phyloP scores from a whole-genome alignment of 2,113 vertebrate genomes.

The Anseranas semipalmata region DNA sequence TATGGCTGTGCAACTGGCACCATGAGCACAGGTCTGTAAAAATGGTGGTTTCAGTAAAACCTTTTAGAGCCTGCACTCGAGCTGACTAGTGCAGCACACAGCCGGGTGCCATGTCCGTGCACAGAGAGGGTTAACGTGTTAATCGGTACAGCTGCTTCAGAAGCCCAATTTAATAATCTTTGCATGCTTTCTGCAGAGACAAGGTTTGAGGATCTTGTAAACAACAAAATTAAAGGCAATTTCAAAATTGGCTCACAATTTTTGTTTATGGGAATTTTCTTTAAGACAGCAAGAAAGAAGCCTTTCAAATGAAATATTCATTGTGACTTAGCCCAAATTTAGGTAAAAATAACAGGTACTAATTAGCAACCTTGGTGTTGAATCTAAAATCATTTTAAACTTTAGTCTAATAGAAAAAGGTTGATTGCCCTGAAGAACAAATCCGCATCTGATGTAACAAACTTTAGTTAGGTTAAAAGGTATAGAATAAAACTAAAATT shows the following conservation, averaged over 20 bases:
- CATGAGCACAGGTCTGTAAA: not conserved
- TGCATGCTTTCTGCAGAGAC: not conserved
- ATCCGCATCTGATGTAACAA: not conserved
- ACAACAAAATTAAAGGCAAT: not conserved
- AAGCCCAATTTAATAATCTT: not conserved
- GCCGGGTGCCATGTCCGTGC: fast-evolving
- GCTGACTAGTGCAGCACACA: not conserved
- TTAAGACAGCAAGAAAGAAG: not conserved
- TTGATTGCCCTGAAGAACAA: not conserved
- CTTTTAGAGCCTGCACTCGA: not conserved
- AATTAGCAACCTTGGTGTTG: not conserved
- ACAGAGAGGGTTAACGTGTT: fast-evolving
- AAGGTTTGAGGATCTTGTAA: not conserved
- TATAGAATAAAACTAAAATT: fast-evolving
- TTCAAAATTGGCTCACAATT: not conserved
- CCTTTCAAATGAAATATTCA: not conserved
- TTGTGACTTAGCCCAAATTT: not conserved
- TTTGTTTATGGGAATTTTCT: not conserved
- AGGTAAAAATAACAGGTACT: not conserved
- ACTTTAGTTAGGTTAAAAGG: not conserved
- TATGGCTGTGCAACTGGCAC: fast-evolving
- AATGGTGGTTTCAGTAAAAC: not conserved
- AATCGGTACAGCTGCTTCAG: not conserved
- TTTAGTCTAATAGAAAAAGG: not conserved
- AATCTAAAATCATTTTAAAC: not conserved